Evolutionary conservation across 2,888 invertebrate genomes (phyloP), one percentile per base, ranked within the genome.

Genomic region (Drosophila planitibia): DNA sequence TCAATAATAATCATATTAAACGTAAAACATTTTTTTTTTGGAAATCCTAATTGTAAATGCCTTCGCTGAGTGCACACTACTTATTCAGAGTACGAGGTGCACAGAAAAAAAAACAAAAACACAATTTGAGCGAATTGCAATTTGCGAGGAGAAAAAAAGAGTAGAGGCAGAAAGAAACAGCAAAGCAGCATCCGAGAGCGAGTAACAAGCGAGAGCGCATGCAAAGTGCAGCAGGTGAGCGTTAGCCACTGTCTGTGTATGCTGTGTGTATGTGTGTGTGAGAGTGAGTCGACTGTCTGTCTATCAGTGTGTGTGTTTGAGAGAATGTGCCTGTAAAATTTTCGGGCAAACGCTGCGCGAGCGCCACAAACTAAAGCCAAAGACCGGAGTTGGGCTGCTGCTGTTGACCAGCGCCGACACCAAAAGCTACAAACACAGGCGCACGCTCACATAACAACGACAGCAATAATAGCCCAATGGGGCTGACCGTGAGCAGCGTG

Each of bases 171-270:
- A 63, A 47, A 66, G 35, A 30, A 39, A 41, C 62, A 57, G 59
- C 65, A 67, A 37, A 72, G 14, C 77, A 78, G 81, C 75, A 81
- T 71, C 71, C 83, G 71, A 76, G 64, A 76, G 68, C 64, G 67
- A 71, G 63, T 66, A 83, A 76, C 65, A 69, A 83, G 60, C 66
- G 58, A 82, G 88, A 85, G 79, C 79, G 75, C 75, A 84, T 84
- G 89, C 84, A 89, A 84, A 84, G 76, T 84, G 85, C 85, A 88
- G 90, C 89, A 90, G 85, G 85, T 85, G 81, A 81, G 82, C 60
- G 71, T 54, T 41, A 64, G 61, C 51, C 47, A 47, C 16, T 47
- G 54, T 55, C 33, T 37, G 44, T 47, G 25, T 16, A 25, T 47
- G 47, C 16, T 60, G 19, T 44, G 33, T 57, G 54, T 64, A 25